A percentile compares a stretch with the other conserved stretches of the same genome.
These are phyloP conservation scores for Lochmaea crataegi DNA, from an alignment of 2,888 invertebrate genomes.

Conservation along the genomic window DNA sequence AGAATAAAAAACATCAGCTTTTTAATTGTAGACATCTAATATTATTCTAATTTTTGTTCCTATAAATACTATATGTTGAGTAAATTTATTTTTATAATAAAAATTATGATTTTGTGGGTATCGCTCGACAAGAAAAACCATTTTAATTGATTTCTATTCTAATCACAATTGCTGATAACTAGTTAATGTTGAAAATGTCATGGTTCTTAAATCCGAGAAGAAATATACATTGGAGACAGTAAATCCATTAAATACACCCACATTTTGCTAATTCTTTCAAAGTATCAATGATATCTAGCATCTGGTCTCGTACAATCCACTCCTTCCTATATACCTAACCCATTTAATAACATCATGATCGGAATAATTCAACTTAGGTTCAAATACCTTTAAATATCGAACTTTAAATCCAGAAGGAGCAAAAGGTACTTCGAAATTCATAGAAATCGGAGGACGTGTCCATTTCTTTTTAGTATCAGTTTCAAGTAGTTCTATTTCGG, in stretches of 20 bases:
- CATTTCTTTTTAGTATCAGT: slow-evolving; percentile 99
- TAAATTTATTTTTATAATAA: neutral
- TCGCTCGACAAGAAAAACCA: neutral
- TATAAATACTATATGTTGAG: neutral
- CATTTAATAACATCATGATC: slow-evolving; percentile 99
- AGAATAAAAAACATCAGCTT: neutral
- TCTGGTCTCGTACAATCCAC: slow-evolving; percentile 98
- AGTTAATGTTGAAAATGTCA: too few relatives aligned
- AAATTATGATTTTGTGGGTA: neutral
- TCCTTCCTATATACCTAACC: slow-evolving; percentile 99
- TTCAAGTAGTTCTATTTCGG: slow-evolving; percentile 97
- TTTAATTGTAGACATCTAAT: neutral
- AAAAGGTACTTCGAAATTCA: slow-evolving; percentile 99
- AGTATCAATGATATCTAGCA: slow-evolving; percentile 73
- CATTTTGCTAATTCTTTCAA: neutral
- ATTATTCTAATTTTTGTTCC: neutral
- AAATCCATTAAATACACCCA: too few relatives aligned
- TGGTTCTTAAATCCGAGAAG: neutral
- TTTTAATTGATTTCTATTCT: too few relatives aligned
- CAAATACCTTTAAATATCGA: slow-evolving; percentile 98
- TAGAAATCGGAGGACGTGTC: slow-evolving; percentile 99
- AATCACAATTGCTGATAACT: too few relatives aligned
- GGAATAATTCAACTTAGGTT: slow-evolving; percentile 99
- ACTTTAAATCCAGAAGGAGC: slow-evolving; percentile 99
- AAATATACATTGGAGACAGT: too few relatives aligned